These are phyloP conservation scores for Callipepla squamata DNA, from an alignment of 2,113 vertebrate genomes.

Conservation along the genomic window DNA sequence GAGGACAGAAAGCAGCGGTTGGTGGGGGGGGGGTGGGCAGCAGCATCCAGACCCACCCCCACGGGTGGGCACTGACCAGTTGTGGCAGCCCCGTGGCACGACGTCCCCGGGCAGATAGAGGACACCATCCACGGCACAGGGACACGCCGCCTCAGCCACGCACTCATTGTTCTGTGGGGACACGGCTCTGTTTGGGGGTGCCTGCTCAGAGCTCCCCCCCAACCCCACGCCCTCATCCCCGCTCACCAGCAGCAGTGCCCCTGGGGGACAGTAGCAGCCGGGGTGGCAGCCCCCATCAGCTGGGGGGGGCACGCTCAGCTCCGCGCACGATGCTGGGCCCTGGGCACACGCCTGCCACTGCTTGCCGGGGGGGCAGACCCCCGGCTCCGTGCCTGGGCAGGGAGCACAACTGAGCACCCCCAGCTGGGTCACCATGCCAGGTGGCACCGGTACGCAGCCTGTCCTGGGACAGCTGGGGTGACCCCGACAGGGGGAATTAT, in stretches of 20 bases:
- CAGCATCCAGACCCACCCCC: neutral
- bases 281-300: constrained; percentile 75
- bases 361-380: constrained; percentile 78
- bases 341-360: constrained; percentile 80
- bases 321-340: constrained; percentile 79
- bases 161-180: constrained; percentile 70
- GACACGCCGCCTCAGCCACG: constrained; percentile 77
- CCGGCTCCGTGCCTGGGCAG: constrained; percentile 49
- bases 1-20: neutral
- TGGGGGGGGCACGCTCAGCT: constrained; percentile 54
- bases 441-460: neutral
- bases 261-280: constrained; percentile 83
- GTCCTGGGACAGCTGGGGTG: neutral
- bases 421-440: neutral
- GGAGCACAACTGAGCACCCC: neutral
- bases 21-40: neutral
- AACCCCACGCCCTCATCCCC: neutral
- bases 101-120: constrained; percentile 74
- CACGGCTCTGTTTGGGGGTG: neutral
- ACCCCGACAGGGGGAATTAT: too few relatives aligned
- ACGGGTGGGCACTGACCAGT: constrained; percentile 75
- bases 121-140: constrained; percentile 76
- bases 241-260: constrained; percentile 79
- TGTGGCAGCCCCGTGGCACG: constrained; percentile 82
- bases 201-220: neutral